A percentile compares a stretch with the other conserved stretches of the same genome.
Evolutionary conservation across 2,888 invertebrate genomes (phyloP).

Genomic region (Pasiphila rectangulata): DNA sequence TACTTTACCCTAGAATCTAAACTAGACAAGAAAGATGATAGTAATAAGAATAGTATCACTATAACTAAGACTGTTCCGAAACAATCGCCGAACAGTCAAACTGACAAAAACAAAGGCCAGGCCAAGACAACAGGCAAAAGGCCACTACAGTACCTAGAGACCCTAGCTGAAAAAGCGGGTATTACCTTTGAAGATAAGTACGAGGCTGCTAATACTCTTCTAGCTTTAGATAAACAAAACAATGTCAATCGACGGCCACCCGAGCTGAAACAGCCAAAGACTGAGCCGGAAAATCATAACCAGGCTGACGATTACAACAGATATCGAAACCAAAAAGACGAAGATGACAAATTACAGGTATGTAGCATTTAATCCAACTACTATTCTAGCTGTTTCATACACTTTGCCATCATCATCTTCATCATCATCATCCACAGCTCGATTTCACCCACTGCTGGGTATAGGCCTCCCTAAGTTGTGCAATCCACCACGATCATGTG

Average conservation of each 20-base stretch:
- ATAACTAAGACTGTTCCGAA: constrained; percentile 69
- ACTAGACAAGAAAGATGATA: constrained; percentile 71
- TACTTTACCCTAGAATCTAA: constrained; percentile 71
- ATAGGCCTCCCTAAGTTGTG: too few relatives aligned
- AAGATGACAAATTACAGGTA: constrained; percentile 74
- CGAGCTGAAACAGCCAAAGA: constrained; percentile 64
- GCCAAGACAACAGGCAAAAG: constrained; percentile 60
- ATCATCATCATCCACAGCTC: too few relatives aligned
- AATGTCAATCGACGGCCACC: constrained; percentile 65
- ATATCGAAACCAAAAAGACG: constrained; percentile 69
- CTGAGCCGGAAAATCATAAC: constrained; percentile 60
- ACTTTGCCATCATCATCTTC: not conserved
- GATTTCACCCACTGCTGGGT: too few relatives aligned
- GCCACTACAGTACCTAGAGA: constrained; percentile 85
- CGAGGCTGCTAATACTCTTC: constrained; percentile 84
- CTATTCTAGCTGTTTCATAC: too few relatives aligned
- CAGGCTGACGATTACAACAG: constrained; percentile 61
- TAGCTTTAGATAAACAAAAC: constrained; percentile 84
- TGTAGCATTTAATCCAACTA: constrained; percentile 5
- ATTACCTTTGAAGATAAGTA: constrained; percentile 88
- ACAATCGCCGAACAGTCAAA: constrained; percentile 54
- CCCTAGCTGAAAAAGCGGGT: constrained; percentile 86
- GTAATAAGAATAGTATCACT: constrained; percentile 76
- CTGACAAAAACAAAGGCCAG: constrained; percentile 57
- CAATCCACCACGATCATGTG: too few relatives aligned